These are phyloP conservation scores for Herpailurus yagouaroundi DNA, from an alignment of 2,113 vertebrate genomes.

Conservation along the genomic window DNA sequence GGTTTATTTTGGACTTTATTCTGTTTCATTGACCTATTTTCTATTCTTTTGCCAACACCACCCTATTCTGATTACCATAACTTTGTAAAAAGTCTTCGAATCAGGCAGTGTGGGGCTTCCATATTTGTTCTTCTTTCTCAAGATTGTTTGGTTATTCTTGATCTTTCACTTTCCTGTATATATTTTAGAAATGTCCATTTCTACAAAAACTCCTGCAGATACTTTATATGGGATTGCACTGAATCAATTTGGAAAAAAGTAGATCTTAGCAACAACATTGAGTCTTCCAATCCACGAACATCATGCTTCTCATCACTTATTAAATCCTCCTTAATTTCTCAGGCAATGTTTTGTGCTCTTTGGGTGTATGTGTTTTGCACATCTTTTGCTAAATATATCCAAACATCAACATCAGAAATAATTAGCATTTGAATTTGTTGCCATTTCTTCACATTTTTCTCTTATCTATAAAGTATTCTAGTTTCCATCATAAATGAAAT, in stretches of 20 bases:
- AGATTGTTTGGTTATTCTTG: background rate
- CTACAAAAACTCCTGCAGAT: background rate
- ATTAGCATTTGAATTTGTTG: background rate
- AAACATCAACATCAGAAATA: background rate
- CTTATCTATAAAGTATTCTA: conserved; percentile 3
- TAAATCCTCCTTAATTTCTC: background rate
- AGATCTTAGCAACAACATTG: background rate
- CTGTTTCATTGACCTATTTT: background rate
- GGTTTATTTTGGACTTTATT: background rate
- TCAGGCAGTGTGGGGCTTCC: background rate
- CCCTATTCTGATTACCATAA: background rate
- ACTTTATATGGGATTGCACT: background rate
- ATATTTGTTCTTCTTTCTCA: conserved; percentile 10
- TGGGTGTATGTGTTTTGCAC: background rate
- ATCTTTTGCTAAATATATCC: background rate
- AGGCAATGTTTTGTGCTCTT: background rate
- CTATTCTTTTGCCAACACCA: background rate
- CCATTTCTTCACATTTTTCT: background rate
- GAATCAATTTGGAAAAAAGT: background rate
- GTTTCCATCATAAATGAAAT: background rate
- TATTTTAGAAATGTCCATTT: background rate
- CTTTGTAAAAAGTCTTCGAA: background rate
- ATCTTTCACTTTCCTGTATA: background rate
- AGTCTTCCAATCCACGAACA: background rate
- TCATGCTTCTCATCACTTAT: background rate